Evolutionary conservation across 2,888 invertebrate species (phyloP).

Genomic region (Stenichneumon culpator): DNA sequence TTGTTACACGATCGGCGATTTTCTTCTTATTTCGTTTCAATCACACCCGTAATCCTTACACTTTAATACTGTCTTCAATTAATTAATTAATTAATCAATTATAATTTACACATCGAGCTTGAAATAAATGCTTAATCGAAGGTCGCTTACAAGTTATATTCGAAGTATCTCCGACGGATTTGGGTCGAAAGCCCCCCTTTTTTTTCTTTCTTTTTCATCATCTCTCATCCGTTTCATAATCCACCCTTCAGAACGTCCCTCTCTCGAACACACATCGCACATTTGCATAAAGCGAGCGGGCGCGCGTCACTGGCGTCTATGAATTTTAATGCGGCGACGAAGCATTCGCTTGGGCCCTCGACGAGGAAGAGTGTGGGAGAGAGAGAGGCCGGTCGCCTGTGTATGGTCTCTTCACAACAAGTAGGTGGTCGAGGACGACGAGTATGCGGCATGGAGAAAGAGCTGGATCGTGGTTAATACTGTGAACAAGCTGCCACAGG

Average conservation of each 20-base stretch:
- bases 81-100: constrained; percentile 39
- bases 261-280: constrained; percentile 35
- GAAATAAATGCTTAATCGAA: constrained; percentile 55
- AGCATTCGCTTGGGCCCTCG: constrained; percentile 46
- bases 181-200: constrained; percentile 53
- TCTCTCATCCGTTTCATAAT: constrained; percentile 37
- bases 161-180: constrained; percentile 63
- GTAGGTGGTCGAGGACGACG: constrained; percentile 68
- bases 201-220: background rate
- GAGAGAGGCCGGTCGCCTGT: background rate
- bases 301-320: constrained; percentile 63
- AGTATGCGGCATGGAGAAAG: constrained; percentile 65
- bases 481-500: constrained; percentile 63
- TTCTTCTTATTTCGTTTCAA: constrained; percentile 13
- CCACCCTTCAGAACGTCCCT: constrained; percentile 19
- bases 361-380: constrained; percentile 1
- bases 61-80: constrained; percentile 58
- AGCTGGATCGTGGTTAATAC: constrained; percentile 68
- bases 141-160: constrained; percentile 51
- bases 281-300: constrained; percentile 66
- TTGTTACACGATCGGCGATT: background rate
- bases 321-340: constrained; percentile 69
- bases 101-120: constrained; percentile 62
- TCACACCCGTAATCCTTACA: constrained; percentile 36
- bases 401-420: constrained; percentile 65